Base-by-base conservation (phyloP, 2,888 invertebrate genomes). In the Griposia aprilina region DNA sequence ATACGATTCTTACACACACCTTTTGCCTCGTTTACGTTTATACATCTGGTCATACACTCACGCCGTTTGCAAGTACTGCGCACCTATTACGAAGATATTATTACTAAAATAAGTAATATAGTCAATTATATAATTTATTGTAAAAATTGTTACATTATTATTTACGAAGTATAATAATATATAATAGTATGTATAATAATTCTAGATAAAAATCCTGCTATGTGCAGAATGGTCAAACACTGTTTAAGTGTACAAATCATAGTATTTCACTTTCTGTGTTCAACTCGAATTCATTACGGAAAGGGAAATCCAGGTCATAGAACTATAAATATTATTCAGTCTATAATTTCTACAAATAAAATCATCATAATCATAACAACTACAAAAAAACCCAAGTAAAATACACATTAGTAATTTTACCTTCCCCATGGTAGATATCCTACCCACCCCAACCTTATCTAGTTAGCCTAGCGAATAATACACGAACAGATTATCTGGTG, bases 361-460 rank as follows among this genome's bases (percentile, higher is more conserved):
- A n/a, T 57, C 20, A 52, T 45, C 20, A n/a, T 73, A 65, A 65
- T 78, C 8, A 57, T 36, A 52, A 30, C 45, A 30, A 63, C 26
- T 36, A 17, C 23, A 30, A 59, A 57, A 36, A 50, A 59, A 36
- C 13, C 4, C 6, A 52, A 70, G 76, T 74, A 81, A 80, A 83
- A 83, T 83, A 76, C 73, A 67, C 0, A 82, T 66, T 36, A 66
- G 81, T 83, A 76, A 83, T 63, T 72, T 83, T 73, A 83, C 75
- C 11, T 60, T 23, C 20, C 15, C 55, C 26, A 55, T 75, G 72
- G 65, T 83, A 80, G 65, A 41, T n/a, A 57, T 69, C 67, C 80
- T 66, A 80, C 36, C 17, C 69, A 62, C 65, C 65, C n/a, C 26
- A 67, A 68, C n/a, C 20, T 55, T 41, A 20, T 69, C 57, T 41